Conservation (phyloP, 1,140 invertebrate species). For the Planococcus citri region DNA sequence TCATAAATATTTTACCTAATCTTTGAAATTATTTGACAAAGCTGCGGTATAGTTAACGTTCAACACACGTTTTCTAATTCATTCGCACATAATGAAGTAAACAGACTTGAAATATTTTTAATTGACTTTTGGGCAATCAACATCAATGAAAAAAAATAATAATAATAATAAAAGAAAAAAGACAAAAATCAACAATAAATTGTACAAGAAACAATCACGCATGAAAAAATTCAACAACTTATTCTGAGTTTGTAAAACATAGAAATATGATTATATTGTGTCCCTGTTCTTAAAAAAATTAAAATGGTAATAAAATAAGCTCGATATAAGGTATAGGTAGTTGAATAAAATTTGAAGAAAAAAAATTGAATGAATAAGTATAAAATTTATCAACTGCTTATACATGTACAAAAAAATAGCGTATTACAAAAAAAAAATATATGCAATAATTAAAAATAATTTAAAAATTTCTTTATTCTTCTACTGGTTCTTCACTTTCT, state of each 20-base stretch:
- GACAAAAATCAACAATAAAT: conserved; percentile 5
- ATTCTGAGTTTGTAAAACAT: neutral
- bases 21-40: too few relatives aligned
- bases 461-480: conserved; percentile 25
- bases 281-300: conserved; percentile 6
- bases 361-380: neutral
- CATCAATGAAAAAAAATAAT: neutral
- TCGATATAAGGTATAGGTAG: neutral
- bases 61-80: too few relatives aligned
- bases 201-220: conserved; percentile 9
- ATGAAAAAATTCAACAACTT: conserved; percentile 1
- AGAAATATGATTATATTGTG: conserved; percentile 9
- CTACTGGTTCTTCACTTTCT: conserved; percentile 40
- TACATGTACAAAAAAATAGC: neutral
- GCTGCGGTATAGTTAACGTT: too few relatives aligned
- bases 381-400: neutral
- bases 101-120: neutral
- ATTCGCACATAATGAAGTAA: too few relatives aligned
- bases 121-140: conserved; percentile 5
- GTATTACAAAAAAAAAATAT: neutral
- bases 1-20: too few relatives aligned
- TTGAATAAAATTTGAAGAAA: neutral
- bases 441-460: neutral
- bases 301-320: conserved; percentile 18
- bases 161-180: neutral